Base-by-base conservation (phyloP, 2,113 vertebrate genomes). In the Lynx canadensis region DNA sequence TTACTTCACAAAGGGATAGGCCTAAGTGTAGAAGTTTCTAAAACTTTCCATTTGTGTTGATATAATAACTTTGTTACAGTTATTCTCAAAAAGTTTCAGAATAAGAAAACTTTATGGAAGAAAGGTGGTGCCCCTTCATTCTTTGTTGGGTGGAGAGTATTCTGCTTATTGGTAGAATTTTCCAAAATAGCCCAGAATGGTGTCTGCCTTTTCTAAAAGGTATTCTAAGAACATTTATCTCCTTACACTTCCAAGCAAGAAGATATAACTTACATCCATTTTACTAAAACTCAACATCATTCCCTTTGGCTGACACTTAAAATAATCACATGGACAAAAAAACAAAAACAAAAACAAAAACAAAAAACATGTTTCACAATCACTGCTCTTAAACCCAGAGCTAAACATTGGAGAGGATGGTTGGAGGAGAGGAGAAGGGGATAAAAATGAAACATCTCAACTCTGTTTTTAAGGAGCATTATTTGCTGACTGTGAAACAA, bases 131-230 rank as follows among this genome's bases (percentile, higher is more conserved):
- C 1, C 4, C 65, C 63, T 91, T 94, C 45, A 21, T 65, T 57
- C 13, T 86, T 31, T 48, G 23, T 41, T 71, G 13, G 19, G n/a
- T 92, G 15, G 29, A 7, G 36, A 74, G 1, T 27, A 63, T 15
- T 94, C 83, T 68, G 19, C 13, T 18, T 91, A 85, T 84, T 36
- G 60, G 19, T 15, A 96, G 33, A 79, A 55, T 78, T 90, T 69
- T 92, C 63, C 31, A 63, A 19, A 23, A 79, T 89, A 89, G 36
- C 5, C 29, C 48, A 60, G 27, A 81, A 68, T 4, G 1, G 52
- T 73, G 10, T 3, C 25, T 23, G 13, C 5, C 12, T 90, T 92
- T 89, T 45, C 69, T 94, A 68, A 95, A 91, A 81, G 36, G 33
- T 79, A 31, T 33, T 86, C 38, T 33, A 63, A 86, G n/a, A 78